Conservation (phyloP, 92 coral and sea anemone species). For the Pocillopora grandis region DNA sequence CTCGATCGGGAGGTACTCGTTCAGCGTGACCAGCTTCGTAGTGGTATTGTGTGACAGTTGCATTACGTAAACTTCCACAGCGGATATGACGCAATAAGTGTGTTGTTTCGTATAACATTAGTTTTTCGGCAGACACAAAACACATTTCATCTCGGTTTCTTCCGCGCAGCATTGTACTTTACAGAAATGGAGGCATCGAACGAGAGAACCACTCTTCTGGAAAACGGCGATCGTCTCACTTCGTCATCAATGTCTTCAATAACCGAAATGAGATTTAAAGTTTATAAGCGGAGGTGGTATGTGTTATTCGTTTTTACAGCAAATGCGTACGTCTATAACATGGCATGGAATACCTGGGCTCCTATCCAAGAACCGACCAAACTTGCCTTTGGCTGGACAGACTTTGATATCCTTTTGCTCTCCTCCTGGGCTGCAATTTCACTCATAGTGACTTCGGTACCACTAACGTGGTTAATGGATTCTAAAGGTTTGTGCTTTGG, state of each 20-base stretch:
- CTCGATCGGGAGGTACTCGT: no score
- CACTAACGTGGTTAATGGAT: constrained; percentile 66
- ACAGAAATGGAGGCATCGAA: constrained; percentile 1
- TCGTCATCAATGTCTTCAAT: not conserved
- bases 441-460: constrained; percentile 35
- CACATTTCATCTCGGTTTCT: not conserved
- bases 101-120: not conserved
- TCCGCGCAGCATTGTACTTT: not conserved
- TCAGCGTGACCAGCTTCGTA: not conserved
- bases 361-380: constrained; percentile 75
- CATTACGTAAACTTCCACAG: not conserved
- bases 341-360: constrained; percentile 69
- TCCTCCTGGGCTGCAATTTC: constrained; percentile 41
- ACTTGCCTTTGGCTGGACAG: constrained; percentile 65
- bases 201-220: constrained; percentile 14
- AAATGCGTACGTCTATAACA: constrained; percentile 39
- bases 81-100: not conserved
- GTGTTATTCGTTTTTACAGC: constrained; percentile 53
- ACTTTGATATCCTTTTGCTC: constrained; percentile 62
- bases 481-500: constrained; percentile 53
- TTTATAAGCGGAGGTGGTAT: constrained; percentile 76
- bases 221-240: not conserved
- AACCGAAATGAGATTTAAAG: constrained; percentile 13
- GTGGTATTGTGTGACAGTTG: not conserved
- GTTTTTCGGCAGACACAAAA: no score